Base-by-base conservation (phyloP, 2,888 invertebrate species). In the Gryllus longicercus region DNA sequence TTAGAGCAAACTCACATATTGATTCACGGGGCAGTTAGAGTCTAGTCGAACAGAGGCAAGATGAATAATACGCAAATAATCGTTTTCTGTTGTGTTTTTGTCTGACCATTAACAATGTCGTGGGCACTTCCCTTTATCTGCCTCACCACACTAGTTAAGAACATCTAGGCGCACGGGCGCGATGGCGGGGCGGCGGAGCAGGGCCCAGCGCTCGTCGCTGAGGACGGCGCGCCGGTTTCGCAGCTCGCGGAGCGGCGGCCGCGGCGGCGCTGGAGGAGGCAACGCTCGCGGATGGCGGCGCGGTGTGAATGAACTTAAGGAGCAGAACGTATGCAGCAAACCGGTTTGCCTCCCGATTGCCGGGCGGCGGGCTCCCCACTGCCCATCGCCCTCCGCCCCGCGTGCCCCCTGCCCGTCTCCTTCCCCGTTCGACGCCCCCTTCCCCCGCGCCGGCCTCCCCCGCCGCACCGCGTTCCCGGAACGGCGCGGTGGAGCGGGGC, bases 251-350 rank as follows among this genome's bases (percentile, higher is more conserved):
- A 38, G 38, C 38, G 63, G 63, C 16, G 14, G 14, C n/a, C 63
- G 63, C 63, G 63, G n/a, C 63, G 63, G 16, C n/a, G 63, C 63
- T n/a, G n/a, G n/a, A 14, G 8, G n/a, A 63, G 16, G 63, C 4
- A 16, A n/a, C 63, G n/a, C 63, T 63, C 63, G 63, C 63, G 63
- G 63, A 63, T 63, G 63, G 63, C 63, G 76, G 76, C 76, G 76
- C 76, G 76, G 76, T 23, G 25, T 76, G 76, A 76, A 76, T 23
- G 76, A 38, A 23, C 76, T 38, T 23, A 38, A 23, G 76, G 23
- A 76, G 76, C 76, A 38, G 25, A 76, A 38, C 76, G 25, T 25
- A 38, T 76, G 76, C 76, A 25, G 23, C 76, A 23, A 76, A 38
- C 76, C 76, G 76, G 76, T 76, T 38, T 38, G 76, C 18, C 76